Conservation (phyloP, 2,797 vertebrate genomes). For the Acanthurus tractus region DNA sequence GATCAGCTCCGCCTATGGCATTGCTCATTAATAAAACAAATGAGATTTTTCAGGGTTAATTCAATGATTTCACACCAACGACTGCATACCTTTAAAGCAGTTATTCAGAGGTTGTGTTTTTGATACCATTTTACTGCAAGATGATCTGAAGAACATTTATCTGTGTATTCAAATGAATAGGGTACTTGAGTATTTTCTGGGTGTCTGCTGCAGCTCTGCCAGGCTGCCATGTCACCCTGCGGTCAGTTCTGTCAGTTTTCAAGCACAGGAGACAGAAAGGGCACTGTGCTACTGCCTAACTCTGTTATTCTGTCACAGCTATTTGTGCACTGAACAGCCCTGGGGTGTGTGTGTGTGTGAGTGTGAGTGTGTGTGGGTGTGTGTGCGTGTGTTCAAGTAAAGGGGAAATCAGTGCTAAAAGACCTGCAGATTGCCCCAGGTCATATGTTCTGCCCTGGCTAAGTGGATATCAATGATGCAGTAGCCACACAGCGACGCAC, state of each 20-base stretch:
- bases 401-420: conserved; percentile 69
- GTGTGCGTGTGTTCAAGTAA: conserved; percentile 20
- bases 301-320: conserved; percentile 57
- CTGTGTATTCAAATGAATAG: not conserved
- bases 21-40: conserved; percentile 35
- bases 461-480: conserved; percentile 82
- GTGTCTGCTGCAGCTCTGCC: conserved; percentile 13
- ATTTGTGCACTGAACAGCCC: conserved; percentile 57
- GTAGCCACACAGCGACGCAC: conserved; percentile 55
- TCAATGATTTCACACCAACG: not conserved
- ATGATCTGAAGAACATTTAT: not conserved
- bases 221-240: conserved; percentile 40
- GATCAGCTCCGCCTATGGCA: conserved; percentile 19
- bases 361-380: not conserved
- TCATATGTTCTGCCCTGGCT: conserved; percentile 65
- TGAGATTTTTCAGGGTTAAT: conserved; percentile 11
- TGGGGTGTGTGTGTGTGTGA: not conserved
- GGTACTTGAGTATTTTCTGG: not conserved
- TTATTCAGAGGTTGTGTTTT: not conserved
- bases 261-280: conserved; percentile 60
- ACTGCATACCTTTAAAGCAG: not conserved
- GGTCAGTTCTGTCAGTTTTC: conserved; percentile 53
- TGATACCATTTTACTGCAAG: not conserved
- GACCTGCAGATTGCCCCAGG: conserved; percentile 57
- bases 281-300: conserved; percentile 52